Percentiles rank a stretch among this genome's conserved stretches.
Evolutionary conservation across 2,113 vertebrate genomes (phyloP).

Genomic region (Saguinus midas): DNA sequence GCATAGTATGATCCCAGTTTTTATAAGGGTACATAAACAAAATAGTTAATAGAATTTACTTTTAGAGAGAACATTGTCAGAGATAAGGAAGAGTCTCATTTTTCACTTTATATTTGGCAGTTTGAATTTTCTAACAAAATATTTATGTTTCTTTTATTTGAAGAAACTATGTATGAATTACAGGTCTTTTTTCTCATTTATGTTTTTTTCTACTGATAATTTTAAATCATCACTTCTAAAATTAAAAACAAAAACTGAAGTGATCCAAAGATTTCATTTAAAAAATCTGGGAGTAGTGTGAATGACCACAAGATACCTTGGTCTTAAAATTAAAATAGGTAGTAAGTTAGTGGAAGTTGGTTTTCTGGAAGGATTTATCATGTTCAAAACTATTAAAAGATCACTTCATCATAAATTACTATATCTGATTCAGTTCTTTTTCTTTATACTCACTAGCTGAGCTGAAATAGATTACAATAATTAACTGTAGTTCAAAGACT

Average conservation of each 20-base stretch:
- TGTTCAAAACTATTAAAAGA: not conserved
- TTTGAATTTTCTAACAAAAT: not conserved
- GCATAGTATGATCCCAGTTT: not conserved
- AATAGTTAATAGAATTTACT: not conserved
- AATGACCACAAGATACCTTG: not conserved
- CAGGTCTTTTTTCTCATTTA: not conserved
- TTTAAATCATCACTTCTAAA: not conserved
- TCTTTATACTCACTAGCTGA: not conserved
- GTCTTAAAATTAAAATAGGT: not conserved
- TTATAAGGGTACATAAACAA: not conserved
- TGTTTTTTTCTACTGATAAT: not conserved
- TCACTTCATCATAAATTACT: not conserved
- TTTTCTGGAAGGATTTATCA: not conserved
- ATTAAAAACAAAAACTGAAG: not conserved
- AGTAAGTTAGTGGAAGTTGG: not conserved
- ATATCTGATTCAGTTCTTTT: not conserved
- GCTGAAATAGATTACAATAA: not conserved
- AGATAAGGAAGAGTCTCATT: not conserved
- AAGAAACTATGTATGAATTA: not conserved
- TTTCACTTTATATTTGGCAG: not conserved
- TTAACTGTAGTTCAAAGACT: not conserved
- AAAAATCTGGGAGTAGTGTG: not conserved
- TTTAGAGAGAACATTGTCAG: not conserved
- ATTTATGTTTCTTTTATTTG: not conserved
- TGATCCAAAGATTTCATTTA: not conserved